Conservation (phyloP, 2,888 invertebrate genomes). For the Polydrusus cervinus region DNA sequence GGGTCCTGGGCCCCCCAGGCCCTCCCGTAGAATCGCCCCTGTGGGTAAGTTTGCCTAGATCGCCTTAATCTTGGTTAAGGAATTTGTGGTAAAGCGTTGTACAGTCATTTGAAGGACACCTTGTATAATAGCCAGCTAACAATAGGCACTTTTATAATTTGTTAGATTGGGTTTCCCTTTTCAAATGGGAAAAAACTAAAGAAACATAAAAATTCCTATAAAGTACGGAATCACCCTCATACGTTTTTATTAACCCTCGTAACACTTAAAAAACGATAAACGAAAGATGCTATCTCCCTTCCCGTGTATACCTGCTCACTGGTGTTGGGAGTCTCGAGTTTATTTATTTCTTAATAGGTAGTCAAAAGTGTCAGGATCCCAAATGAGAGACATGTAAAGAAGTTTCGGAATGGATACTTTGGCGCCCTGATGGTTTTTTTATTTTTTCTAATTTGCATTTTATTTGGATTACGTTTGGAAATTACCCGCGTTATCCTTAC, state of each 20-base stretch:
- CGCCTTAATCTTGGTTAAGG: too few species aligned
- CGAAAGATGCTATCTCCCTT: slow-evolving; percentile 41
- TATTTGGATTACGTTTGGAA: slow-evolving; percentile 37
- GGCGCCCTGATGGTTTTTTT: slow-evolving; percentile 48
- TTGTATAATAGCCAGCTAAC: too few species aligned
- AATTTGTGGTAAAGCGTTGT: too few species aligned
- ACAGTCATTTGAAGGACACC: too few species aligned
- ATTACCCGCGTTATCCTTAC: slow-evolving; percentile 25
- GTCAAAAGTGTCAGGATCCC: slow-evolving; percentile 49
- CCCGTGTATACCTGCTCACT: slow-evolving; percentile 44
- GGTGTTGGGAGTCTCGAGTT: slow-evolving; percentile 43
- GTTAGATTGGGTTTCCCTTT: too few species aligned
- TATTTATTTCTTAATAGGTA: slow-evolving; percentile 55
- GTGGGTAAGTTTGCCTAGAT: too few species aligned
- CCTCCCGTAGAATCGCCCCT: too few species aligned
- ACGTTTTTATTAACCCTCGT: slow-evolving; percentile 27
- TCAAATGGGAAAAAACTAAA: too few species aligned
- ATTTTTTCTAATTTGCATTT: slow-evolving; percentile 43
- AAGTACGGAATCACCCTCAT: too few species aligned
- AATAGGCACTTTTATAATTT: too few species aligned
- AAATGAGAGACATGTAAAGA: slow-evolving; percentile 43
- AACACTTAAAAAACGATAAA: slow-evolving; percentile 16
- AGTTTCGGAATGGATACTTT: slow-evolving; percentile 45
- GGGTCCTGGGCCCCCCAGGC: too few species aligned
- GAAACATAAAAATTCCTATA: too few species aligned